These are phyloP conservation scores for Sprattus sprattus DNA, from an alignment of 2,113 vertebrate species.

Conservation along the genomic window DNA sequence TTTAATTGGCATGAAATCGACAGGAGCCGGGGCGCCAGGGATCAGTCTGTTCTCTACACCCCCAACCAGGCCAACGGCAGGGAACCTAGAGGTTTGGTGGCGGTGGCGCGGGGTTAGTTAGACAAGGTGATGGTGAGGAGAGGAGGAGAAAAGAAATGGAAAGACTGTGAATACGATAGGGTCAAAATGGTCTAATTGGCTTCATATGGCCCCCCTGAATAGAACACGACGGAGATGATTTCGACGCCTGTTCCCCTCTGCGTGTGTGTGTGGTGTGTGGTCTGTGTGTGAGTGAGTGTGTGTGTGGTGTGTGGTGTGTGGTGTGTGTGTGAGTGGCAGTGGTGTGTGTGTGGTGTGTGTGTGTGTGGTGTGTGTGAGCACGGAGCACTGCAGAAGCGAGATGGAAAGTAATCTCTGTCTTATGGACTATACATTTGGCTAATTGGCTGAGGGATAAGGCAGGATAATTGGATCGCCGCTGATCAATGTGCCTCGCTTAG, in stretches of 20 bases:
- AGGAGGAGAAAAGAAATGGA: neutral
- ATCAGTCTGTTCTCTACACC: neutral
- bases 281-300: neutral
- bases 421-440: slow-evolving; percentile 35
- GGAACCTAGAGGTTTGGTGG: neutral
- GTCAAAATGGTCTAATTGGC: neutral
- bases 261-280: neutral
- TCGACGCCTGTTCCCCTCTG: slow-evolving; percentile 16
- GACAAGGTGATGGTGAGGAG: slow-evolving; percentile 6
- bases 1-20: slow-evolving; percentile 44
- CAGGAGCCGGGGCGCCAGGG: neutral
- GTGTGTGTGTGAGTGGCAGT: neutral
- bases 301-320: neutral
- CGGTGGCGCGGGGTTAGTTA: neutral
- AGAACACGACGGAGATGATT: neutral
- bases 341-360: no score
- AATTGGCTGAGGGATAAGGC: slow-evolving; percentile 38
- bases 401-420: slow-evolving; percentile 3
- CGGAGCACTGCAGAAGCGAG: slow-evolving; percentile 9
- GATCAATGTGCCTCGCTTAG: slow-evolving; percentile 38
- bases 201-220: slow-evolving; percentile 31
- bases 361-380: neutral
- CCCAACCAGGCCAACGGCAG: neutral
- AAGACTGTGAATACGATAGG: neutral
- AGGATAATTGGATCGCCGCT: slow-evolving; percentile 29